A percentile compares a stretch with the other conserved stretches of the same genome.
Conservation (phyloP, 2,113 vertebrate genomes). For the Periophthalmodon schlosseri region DNA sequence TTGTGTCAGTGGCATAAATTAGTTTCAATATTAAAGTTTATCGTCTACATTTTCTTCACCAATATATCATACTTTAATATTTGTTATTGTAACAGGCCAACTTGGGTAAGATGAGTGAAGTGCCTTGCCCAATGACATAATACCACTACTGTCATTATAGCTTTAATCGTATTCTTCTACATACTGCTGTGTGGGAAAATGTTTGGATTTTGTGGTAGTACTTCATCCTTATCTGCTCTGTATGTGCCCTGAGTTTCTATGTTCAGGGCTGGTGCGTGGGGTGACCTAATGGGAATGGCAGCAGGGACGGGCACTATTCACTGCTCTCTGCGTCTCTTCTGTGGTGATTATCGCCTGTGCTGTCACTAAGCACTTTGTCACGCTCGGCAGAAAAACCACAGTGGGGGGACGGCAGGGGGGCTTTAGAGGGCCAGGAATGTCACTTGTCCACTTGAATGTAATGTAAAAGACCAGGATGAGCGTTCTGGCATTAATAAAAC, state of each 20-base stretch:
- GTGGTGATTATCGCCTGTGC: slow-evolving; percentile 55
- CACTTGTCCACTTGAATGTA: slow-evolving; percentile 36
- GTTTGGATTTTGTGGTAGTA: slow-evolving; percentile 25
- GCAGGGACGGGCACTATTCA: slow-evolving; percentile 55
- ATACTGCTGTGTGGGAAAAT: not conserved
- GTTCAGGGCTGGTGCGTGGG: slow-evolving; percentile 47
- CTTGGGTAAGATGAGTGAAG: too few relatives aligned
- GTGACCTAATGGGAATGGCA: slow-evolving; percentile 74
- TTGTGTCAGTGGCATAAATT: too few relatives aligned
- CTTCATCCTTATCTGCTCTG: slow-evolving; percentile 23
- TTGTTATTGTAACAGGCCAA: too few relatives aligned
- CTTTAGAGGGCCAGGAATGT: slow-evolving; percentile 63
- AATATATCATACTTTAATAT: too few relatives aligned
- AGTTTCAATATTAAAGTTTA: too few relatives aligned
- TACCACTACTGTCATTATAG: too few relatives aligned
- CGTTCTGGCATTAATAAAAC: not conserved
- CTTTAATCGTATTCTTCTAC: not conserved
- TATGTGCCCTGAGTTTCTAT: slow-evolving; percentile 10
- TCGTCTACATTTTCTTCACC: too few relatives aligned
- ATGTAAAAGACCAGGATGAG: slow-evolving; percentile 40
- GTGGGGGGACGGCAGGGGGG: slow-evolving; percentile 20
- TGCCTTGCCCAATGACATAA: too few relatives aligned
- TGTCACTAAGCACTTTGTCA: slow-evolving; percentile 71
- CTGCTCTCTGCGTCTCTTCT: slow-evolving; percentile 42
- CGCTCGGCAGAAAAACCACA: slow-evolving; percentile 50